A percentile compares a stretch with the other conserved stretches of the same genome.
Evolutionary conservation across 2,113 vertebrate species (phyloP).

Genomic region (Psittacula cyanocephala): DNA sequence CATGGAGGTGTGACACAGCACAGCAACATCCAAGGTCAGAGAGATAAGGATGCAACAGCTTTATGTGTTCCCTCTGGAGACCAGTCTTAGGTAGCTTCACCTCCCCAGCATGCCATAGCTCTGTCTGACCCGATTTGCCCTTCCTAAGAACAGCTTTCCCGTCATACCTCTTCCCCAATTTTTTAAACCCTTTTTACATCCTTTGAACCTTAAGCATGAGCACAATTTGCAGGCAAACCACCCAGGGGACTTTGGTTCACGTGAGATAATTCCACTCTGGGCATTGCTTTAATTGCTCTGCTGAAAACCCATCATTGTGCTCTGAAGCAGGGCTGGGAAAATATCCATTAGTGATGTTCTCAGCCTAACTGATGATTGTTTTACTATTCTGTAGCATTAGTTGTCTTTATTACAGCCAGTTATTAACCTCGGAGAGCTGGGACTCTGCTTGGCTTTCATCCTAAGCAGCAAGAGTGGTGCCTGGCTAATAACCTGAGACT

Average conservation of each 20-base stretch:
- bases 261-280: not conserved
- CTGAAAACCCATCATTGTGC: not conserved
- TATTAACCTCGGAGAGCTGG: not conserved
- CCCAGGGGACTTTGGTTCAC: not conserved
- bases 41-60: not conserved
- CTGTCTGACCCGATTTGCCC: not conserved
- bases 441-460: not conserved
- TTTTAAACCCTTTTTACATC: not conserved
- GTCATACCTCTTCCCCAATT: not conserved
- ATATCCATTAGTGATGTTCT: not conserved
- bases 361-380: not conserved
- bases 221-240: not conserved
- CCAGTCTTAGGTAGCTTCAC: not conserved
- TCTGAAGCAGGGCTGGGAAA: conserved; percentile 10
- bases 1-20: not conserved
- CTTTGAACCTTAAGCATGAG: not conserved
- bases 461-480: not conserved
- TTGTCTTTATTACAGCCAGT: not conserved
- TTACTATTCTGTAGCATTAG: not conserved
- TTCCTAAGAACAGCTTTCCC: not conserved
- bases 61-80: not conserved
- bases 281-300: not conserved
- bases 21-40: not conserved
- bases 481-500: not conserved
- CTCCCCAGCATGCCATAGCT: not conserved